Evolutionary conservation across 2,113 vertebrate genomes (phyloP), one percentile per base, ranked within the genome.

Genomic region (Mugil cephalus): DNA sequence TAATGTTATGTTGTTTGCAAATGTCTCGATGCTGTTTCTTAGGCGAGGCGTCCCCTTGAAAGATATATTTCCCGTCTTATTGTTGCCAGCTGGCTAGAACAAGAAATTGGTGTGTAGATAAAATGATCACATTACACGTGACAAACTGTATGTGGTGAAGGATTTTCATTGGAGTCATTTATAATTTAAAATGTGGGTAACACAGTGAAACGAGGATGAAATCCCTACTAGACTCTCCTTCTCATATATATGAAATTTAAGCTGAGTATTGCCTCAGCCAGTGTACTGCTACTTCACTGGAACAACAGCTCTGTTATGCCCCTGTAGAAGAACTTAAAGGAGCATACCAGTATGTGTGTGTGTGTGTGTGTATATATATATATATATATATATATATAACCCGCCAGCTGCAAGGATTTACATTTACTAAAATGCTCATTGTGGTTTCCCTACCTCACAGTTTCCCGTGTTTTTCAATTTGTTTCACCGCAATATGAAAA

Each of bases 101-200:
- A 51, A 40, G 11, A 59, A 47, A 36, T 7, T 8, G 43, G 51
- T n/a, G 19, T 21, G 21, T 38, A 65, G 11, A 75, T 53, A 66
- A 40, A 53, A 21, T 13, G 53, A 5, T 42, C 10, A 21, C 30
- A 50, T 53, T 53, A 53, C 39, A 64, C 45, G 51, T 61, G 38
- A 42, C 61, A 7, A 52, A 58, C 48, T 39, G 36, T 8, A 42
- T 56, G 38, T 15, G 24, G 38, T 38, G 2, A n/a, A 39, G 43
- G 68, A 64, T 56, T 82, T 50, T 52, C 47, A n/a, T 59, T 48
- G 40, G 52, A 45, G 17, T 72, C 6, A 40, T 82, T 79, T 66
- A 76, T 73, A 61, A 53, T 74, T 54, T 43, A 63, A 62, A 69
- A 62, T 19, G 19, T 14, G 55, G 61, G 52, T 69, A 54, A 53